Evolutionary conservation across 2,113 vertebrate genomes (phyloP).

Genomic region (Anoplopoma fimbria): DNA sequence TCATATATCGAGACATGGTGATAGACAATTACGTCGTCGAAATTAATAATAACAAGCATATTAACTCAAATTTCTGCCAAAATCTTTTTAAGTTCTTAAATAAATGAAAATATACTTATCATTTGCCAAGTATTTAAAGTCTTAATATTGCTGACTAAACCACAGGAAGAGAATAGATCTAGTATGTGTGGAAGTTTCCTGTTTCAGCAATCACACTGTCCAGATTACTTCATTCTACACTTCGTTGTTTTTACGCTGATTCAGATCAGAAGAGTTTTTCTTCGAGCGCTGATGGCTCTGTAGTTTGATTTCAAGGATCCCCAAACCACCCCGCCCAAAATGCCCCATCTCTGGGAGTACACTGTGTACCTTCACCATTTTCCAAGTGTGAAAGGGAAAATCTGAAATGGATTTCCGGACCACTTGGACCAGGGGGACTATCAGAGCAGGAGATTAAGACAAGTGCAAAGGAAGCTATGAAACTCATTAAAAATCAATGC

Average conservation of each 20-base stretch:
- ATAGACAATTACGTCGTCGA: too few relatives aligned
- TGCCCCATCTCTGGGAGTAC: slow-evolving; percentile 69
- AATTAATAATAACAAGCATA: too few relatives aligned
- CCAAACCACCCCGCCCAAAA: slow-evolving; percentile 48
- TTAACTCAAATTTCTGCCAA: too few relatives aligned
- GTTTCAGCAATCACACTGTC: neutral
- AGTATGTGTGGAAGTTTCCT: neutral
- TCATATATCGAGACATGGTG: too few relatives aligned
- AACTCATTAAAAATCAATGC: neutral
- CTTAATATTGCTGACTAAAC: slow-evolving; percentile 6
- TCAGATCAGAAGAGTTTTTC: slow-evolving; percentile 48
- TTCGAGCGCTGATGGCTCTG: slow-evolving; percentile 26
- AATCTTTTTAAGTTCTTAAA: neutral
- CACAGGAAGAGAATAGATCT: neutral
- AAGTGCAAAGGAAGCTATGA: neutral
- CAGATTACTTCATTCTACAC: neutral
- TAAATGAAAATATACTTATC: neutral
- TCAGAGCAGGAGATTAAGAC: slow-evolving; percentile 17
- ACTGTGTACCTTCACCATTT: slow-evolving; percentile 75
- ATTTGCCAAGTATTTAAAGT: neutral
- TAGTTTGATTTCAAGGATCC: slow-evolving; percentile 46
- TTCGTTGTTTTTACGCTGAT: slow-evolving; percentile 12
- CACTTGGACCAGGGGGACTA: slow-evolving; percentile 18
- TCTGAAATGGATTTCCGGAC: slow-evolving; percentile 72
- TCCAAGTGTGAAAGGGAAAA: slow-evolving; percentile 71